These are phyloP conservation scores for Agraylea sexmaculata DNA, from an alignment of 1,140 invertebrate genomes.

Conservation along the genomic window DNA sequence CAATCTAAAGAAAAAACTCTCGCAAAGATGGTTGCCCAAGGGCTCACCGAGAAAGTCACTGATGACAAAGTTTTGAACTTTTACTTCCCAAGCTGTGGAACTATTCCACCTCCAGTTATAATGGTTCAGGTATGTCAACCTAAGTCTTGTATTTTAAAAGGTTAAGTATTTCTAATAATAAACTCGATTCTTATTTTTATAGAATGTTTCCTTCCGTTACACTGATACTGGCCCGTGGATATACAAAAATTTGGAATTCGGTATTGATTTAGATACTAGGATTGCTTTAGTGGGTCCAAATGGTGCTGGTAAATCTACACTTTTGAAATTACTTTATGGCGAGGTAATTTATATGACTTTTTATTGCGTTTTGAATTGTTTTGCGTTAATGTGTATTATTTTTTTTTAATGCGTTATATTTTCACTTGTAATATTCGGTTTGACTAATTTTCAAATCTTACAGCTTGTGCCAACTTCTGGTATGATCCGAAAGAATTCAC, in stretches of 20 bases:
- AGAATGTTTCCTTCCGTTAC: constrained; percentile 95
- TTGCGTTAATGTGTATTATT: too few species aligned
- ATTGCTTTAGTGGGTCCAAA: constrained; percentile 97
- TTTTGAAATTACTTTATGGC: constrained; percentile 90
- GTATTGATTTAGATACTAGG: constrained; percentile 95
- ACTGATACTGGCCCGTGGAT: constrained; percentile 79
- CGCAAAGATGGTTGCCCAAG: constrained; percentile 97
- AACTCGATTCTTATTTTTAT: constrained; percentile 24
- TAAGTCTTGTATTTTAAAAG: background rate
- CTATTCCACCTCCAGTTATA: constrained; percentile 95
- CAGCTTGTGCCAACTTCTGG: constrained; percentile 87
- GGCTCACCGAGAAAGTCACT: constrained; percentile 87
- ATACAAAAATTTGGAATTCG: constrained; percentile 97
- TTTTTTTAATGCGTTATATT: constrained; percentile 1
- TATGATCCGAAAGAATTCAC: constrained; percentile 95
- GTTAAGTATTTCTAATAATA: background rate
- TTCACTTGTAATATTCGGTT: background rate
- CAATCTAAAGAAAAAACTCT: constrained; percentile 99
- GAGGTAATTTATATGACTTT: constrained; percentile 50
- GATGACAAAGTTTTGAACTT: constrained; percentile 86
- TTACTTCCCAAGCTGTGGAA: constrained; percentile 94
- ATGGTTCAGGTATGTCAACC: constrained; percentile 67
- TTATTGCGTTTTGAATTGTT: constrained; percentile 6
- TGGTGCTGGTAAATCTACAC: constrained; percentile 96
- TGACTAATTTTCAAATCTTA: constrained; percentile 23